Base-by-base conservation (phyloP, 2,113 vertebrate species). In the Elaphurus davidianus region DNA sequence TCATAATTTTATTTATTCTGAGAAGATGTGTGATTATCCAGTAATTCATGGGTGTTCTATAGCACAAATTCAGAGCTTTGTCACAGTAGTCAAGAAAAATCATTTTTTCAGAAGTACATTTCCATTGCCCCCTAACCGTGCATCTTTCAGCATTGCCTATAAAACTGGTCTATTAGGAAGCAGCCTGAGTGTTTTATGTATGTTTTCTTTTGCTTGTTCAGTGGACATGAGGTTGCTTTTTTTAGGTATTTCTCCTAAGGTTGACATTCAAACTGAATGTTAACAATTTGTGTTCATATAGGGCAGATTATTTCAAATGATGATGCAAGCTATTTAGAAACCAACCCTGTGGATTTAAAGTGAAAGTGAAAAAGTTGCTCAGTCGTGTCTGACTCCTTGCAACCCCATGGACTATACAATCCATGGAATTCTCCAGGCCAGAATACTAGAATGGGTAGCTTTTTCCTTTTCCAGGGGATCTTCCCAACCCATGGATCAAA, bases 1-100 rank as follows among this genome's bases (percentile, higher is more conserved):
- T 92, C 74, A 97, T 54, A 95, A 83, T 94, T 96, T 96, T 94
- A 92, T 96, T 98, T 98, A 96, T 97, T 94, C 81, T 84, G 91
- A 97, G 87, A 93, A 76, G 67, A 90, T 97, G 33, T 94, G 21
- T 93, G 67, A 84, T 97, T 94, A 96, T 81, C 89, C 60, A 90
- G 87, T 97, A 97, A 97, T 94, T 94, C 76, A 90, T 92, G 64
- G 50, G 54, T 94, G 27, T 82, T 92, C 30, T 90, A 36, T 50
- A 93, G 79, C 14, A 76, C 57, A 92, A 78, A 96, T 90, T 90
- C 87, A 96, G 93, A 95, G 83, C 64, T 94, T 97, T 96, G 87
- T 94, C 91, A 92, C 57, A 81, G 43, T 82, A 59, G 43, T 96
- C 30, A 94, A 87, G 82, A 95, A 97, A 97, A 98, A 71, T 92